Conservation (phyloP, 2,888 invertebrate genomes). For the Mycalesis mineus region DNA sequence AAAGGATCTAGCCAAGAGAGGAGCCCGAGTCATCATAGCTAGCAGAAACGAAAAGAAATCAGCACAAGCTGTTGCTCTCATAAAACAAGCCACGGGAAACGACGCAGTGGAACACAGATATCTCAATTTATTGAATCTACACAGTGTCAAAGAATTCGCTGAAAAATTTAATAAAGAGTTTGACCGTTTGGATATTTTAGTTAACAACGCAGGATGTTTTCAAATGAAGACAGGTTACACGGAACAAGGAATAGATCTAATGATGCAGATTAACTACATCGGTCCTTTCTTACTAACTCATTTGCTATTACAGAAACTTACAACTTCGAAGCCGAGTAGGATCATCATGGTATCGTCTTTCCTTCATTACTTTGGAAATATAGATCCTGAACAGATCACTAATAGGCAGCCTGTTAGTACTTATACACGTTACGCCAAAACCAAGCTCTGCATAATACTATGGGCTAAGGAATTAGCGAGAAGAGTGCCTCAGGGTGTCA, state of each 20-base stretch:
- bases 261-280: slow-evolving; percentile 83
- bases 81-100: slow-evolving; percentile 83
- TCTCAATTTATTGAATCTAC: slow-evolving; percentile 72
- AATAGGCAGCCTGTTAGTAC: background rate
- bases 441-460: slow-evolving; percentile 61
- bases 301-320: slow-evolving; percentile 75
- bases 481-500: slow-evolving; percentile 75
- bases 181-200: slow-evolving; percentile 77
- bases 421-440: slow-evolving; percentile 52
- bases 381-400: slow-evolving; percentile 52
- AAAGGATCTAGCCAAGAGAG: slow-evolving; percentile 82
- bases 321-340: slow-evolving; percentile 57
- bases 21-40: slow-evolving; percentile 85
- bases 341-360: slow-evolving; percentile 66
- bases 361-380: slow-evolving; percentile 59
- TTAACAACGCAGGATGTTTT: slow-evolving; percentile 80
- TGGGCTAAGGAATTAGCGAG: slow-evolving; percentile 63
- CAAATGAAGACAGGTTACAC: slow-evolving; percentile 55
- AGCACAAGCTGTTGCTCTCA: slow-evolving; percentile 82
- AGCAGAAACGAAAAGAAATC: slow-evolving; percentile 85
- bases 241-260: slow-evolving; percentile 80
- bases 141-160: slow-evolving; percentile 78
- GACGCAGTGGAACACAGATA: slow-evolving; percentile 79
- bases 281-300: slow-evolving; percentile 85
- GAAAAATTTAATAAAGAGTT: slow-evolving; percentile 73